Conservation (phyloP, 1,140 invertebrate genomes). For the Drosophila pachea region DNA sequence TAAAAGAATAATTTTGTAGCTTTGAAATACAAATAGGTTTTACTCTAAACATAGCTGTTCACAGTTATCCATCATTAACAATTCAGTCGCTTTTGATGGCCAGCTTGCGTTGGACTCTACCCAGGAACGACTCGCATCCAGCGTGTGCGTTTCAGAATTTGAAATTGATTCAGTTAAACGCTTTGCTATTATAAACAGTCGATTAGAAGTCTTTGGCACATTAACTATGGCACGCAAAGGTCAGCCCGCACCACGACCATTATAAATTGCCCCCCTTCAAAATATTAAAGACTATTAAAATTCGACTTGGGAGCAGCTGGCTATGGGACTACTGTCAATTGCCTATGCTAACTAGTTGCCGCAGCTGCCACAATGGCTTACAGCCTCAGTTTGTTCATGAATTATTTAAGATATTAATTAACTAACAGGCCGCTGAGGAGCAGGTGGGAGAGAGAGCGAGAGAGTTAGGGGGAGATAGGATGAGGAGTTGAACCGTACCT, state of each 20-base stretch:
- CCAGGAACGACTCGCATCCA: not conserved
- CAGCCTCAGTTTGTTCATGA: conserved; percentile 40
- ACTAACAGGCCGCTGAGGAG: conserved; percentile 22
- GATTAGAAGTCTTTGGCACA: conserved; percentile 6
- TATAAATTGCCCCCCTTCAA: too few species aligned
- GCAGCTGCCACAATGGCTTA: conserved; percentile 22
- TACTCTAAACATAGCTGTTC: too few species aligned
- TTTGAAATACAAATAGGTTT: not conserved
- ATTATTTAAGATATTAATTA: conserved; percentile 54
- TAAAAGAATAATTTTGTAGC: conserved; percentile 1
- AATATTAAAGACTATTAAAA: not conserved
- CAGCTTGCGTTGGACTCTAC: too few species aligned
- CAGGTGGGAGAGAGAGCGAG: not conserved
- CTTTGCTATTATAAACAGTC: conserved; percentile 9
- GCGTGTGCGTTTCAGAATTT: conserved; percentile 1
- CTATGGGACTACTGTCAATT: conserved; percentile 31
- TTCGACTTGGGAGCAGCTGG: too few species aligned
- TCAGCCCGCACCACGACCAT: not conserved
- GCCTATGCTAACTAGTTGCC: conserved; percentile 16
- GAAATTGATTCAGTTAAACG: not conserved
- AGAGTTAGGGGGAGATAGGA: not conserved
- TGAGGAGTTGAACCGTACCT: conserved; percentile 4
- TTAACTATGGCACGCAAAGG: conserved; percentile 13
- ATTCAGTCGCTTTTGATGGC: too few species aligned
- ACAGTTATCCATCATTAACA: too few species aligned